phyloP scores from a whole-genome alignment of 2,888 invertebrate genomes.

The Alcis repandata region DNA sequence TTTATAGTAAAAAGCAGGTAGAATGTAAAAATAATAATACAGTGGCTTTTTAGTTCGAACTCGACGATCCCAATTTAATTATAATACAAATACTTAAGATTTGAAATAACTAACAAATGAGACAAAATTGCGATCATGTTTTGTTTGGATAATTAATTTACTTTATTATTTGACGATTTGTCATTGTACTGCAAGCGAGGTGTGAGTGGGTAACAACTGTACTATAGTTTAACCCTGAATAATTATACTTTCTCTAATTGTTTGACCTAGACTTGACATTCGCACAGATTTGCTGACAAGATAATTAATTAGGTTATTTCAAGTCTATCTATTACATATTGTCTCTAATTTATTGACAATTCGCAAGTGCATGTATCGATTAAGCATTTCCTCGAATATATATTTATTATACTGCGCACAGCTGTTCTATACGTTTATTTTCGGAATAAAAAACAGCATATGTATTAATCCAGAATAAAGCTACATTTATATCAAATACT shows the following conservation, averaged over 20 bases:
- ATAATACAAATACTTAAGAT: no score
- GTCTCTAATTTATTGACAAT: not conserved
- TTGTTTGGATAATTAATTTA: not conserved
- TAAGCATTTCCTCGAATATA: no score
- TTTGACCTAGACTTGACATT: conserved; percentile 45
- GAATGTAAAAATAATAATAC: not conserved
- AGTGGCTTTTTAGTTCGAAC: not conserved
- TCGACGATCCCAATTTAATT: no score
- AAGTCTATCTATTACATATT: not conserved
- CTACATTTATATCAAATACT: no score
- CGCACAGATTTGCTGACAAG: conserved; percentile 32
- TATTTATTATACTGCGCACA: no score
- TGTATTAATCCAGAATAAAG: no score
- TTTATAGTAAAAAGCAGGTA: not conserved
- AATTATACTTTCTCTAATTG: conserved; percentile 42
- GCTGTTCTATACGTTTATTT: no score
- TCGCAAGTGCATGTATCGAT: no score
- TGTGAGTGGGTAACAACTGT: not conserved
- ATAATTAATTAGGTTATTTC: not conserved
- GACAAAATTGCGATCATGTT: no score
- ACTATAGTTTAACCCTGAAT: conserved; percentile 30
- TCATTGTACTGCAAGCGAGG: not conserved
- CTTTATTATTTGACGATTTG: no score
- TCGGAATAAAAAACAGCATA: no score
- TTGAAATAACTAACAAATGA: no score